Evolutionary conservation across 64 coral and sea anemone genomes (phyloP).

Genomic region (Actinia equina): DNA sequence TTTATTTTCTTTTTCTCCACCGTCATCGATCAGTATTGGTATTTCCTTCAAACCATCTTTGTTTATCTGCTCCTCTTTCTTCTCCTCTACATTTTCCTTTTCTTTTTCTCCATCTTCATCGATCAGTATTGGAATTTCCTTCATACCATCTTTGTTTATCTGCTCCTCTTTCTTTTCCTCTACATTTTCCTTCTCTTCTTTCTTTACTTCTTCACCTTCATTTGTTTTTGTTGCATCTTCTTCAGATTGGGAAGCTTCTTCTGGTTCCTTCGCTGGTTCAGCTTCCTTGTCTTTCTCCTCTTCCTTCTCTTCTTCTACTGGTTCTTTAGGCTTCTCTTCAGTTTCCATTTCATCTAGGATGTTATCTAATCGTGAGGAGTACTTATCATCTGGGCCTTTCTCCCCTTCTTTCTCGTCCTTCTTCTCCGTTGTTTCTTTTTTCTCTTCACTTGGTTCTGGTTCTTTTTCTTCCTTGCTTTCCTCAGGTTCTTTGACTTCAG

Average conservation of each 20-base stretch:
- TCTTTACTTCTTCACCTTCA: conserved; percentile 26
- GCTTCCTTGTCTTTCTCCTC: not conserved
- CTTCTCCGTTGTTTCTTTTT: not conserved
- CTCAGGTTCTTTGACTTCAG: not conserved
- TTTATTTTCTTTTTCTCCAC: conserved; percentile 15
- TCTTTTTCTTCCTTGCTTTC: not conserved
- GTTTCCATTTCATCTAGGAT: conserved; percentile 58
- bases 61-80: too few relatives aligned
- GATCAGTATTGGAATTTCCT: not conserved
- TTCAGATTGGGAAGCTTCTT: not conserved
- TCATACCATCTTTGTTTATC: not conserved
- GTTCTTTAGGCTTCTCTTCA: conserved; percentile 41
- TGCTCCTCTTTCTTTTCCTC: conserved; percentile 14
- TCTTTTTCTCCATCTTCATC: conserved; percentile 13
- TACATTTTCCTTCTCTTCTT: conserved; percentile 4
- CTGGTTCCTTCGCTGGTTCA: not conserved
- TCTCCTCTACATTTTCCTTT: too few relatives aligned
- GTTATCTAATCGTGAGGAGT: conserved; percentile 58
- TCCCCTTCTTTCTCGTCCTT: not conserved
- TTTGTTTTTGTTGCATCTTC: not conserved
- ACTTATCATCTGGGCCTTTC: conserved; percentile 34
- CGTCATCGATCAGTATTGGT: too few relatives aligned
- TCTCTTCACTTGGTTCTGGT: not conserved
- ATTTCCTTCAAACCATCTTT: too few relatives aligned
- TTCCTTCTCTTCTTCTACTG: conserved; percentile 4